Evolutionary conservation across 1,140 invertebrate species (phyloP), one percentile per base, ranked within the genome.

Genomic region (Holcopasites calliopsidis): DNA sequence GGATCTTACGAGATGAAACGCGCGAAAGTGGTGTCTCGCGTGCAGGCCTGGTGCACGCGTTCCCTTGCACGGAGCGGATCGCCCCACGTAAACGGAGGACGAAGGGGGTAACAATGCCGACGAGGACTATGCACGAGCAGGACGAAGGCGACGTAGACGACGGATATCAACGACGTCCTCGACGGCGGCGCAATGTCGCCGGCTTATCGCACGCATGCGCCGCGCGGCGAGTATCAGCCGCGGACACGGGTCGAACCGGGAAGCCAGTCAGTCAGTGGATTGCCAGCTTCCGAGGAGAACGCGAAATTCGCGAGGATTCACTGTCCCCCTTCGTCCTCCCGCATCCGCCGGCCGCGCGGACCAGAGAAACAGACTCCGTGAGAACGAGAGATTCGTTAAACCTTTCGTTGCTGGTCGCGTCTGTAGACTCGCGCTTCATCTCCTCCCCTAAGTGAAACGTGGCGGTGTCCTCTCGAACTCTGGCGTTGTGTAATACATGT

Each of bases 191-290:
- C 90, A 89, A 80, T 83, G 82, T 83, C 85, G 79, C 82, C 76
- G 62, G 76, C 62, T 66, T 73, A 76, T 76, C 58, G 64, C 75
- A 86, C 90, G 90, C 90, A 90, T 90, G 90, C 90, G 88, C 86
- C 76, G 61, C 82, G 76, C 77, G 69, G 76, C n/a, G 80, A 87
- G 83, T 87, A 80, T 76, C 83, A 85, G 85, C 88, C 80, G 86
- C 85, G 86, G 60, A 90, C 84, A 88, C 76, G 90, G 90, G 89
- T 90, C 89, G 90, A 91, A 91, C 84, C 88, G 87, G 87, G 85
- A 87, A 84, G 83, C 65, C 85, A 77, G 86, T 88, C n/a, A n/a
- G n/a, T 47, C 90, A 91, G 90, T 91, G 88, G 88, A 91, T 87
- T 88, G 87, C 85, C 87, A 87, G 88, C 87, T 86, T 85, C 86